These are phyloP conservation scores for Belonocnema kinseyi DNA, from an alignment of 1,140 invertebrate species.

Conservation along the genomic window DNA sequence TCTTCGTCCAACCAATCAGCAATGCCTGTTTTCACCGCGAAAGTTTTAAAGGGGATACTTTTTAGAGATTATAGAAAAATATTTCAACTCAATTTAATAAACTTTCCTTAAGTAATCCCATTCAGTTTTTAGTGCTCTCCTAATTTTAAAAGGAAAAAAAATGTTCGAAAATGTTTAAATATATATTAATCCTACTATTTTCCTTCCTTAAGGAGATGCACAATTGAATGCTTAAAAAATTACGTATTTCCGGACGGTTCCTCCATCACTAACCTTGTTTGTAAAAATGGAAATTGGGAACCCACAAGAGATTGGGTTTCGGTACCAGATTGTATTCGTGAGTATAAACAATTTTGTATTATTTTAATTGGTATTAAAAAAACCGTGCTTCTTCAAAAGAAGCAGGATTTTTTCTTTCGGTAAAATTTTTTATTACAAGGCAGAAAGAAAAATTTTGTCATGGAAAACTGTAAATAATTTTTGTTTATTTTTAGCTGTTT, in stretches of 20 bases:
- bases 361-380: constrained; percentile 20
- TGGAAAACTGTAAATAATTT: neutral
- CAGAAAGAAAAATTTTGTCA: constrained; percentile 35
- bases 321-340: constrained; percentile 82
- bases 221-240: constrained; percentile 78
- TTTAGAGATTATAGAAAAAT: too few relatives aligned
- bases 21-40: too few relatives aligned
- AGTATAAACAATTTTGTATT: constrained; percentile 41
- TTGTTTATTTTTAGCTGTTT: constrained; percentile 77
- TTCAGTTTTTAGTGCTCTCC: too few relatives aligned
- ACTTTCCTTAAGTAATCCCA: too few relatives aligned
- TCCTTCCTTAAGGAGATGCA: constrained; percentile 68
- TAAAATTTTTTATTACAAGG: too few relatives aligned
- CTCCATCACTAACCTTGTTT: constrained; percentile 78
- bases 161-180: too few relatives aligned
- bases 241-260: constrained; percentile 83
- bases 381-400: too few relatives aligned
- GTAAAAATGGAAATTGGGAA: constrained; percentile 81
- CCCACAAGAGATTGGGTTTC: constrained; percentile 78
- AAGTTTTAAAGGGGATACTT: too few relatives aligned
- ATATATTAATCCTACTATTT: neutral
- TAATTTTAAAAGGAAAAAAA: too few relatives aligned
- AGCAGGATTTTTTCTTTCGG: too few relatives aligned
- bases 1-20: too few relatives aligned
- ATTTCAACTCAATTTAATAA: too few relatives aligned